Conservation (phyloP, 1,140 invertebrate species). For the Cydia pomonella region DNA sequence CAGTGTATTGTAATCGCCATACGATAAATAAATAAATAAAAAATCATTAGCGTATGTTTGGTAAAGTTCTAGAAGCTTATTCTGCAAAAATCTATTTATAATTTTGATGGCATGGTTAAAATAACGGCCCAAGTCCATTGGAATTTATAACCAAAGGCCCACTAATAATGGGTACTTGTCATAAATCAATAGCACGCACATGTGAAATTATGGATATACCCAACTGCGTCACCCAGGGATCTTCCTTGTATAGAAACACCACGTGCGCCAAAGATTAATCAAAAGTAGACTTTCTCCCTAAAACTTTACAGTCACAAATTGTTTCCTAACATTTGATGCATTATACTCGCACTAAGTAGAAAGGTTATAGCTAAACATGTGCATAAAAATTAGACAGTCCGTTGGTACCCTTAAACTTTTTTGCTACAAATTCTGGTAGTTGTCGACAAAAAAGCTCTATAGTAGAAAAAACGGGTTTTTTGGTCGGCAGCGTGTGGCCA, state of each 20-base stretch:
- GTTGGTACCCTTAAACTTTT: slow-evolving; percentile 11
- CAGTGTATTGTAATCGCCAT: no score
- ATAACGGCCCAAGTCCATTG: neutral
- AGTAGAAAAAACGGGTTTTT: neutral
- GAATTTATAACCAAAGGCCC: neutral
- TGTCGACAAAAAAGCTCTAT: neutral
- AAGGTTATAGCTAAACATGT: neutral
- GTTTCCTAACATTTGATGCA: neutral
- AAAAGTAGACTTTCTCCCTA: neutral
- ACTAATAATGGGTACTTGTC: neutral
- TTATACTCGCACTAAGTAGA: neutral
- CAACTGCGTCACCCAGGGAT: neutral
- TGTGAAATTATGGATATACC: neutral
- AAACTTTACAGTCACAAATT: neutral
- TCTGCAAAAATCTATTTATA: neutral
- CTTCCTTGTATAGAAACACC: slow-evolving; percentile 1
- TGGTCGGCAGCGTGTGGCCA: slow-evolving; percentile 1
- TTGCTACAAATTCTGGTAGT: slow-evolving; percentile 11
- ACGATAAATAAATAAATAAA: no score
- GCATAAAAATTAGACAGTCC: slow-evolving; percentile 12
- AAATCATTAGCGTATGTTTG: no score
- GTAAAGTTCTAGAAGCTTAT: no score
- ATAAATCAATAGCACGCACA: neutral
- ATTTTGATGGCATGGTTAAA: neutral
- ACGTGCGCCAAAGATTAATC: neutral